These are phyloP conservation scores for Euura lappo DNA, from an alignment of 1,140 invertebrate species.

Conservation along the genomic window DNA sequence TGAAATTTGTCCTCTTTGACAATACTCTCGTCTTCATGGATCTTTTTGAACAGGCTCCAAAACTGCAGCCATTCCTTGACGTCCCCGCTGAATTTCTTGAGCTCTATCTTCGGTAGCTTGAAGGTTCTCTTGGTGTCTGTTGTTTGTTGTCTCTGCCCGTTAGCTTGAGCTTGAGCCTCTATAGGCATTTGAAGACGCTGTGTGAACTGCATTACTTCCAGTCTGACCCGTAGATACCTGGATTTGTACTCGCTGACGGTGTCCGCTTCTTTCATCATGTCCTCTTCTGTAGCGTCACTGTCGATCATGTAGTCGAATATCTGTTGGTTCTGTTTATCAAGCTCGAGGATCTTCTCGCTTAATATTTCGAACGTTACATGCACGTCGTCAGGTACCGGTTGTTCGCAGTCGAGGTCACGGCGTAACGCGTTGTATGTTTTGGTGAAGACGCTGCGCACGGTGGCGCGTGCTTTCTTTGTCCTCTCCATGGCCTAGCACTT, in stretches of 20 bases:
- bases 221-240: not conserved
- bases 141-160: not conserved
- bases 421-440: not conserved
- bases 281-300: not conserved
- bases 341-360: not conserved
- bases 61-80: too few species aligned
- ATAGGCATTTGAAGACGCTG: too few species aligned
- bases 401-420: not conserved
- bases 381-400: too few species aligned
- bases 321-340: not conserved
- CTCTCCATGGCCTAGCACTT: too few species aligned
- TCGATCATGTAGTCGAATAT: not conserved
- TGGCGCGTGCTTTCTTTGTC: too few species aligned
- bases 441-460: too few species aligned
- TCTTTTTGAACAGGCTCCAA: too few species aligned
- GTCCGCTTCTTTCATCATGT: not conserved
- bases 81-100: conserved; percentile 20
- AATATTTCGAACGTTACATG: not conserved
- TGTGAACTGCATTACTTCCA: not conserved
- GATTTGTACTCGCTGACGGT: not conserved
- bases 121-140: not conserved
- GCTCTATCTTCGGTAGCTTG: conserved; percentile 37
- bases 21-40: too few species aligned
- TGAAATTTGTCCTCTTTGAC: too few species aligned
- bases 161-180: not conserved